Base-by-base conservation (phyloP, 2,797 vertebrate genomes). In the Loriculus beryllinus region DNA sequence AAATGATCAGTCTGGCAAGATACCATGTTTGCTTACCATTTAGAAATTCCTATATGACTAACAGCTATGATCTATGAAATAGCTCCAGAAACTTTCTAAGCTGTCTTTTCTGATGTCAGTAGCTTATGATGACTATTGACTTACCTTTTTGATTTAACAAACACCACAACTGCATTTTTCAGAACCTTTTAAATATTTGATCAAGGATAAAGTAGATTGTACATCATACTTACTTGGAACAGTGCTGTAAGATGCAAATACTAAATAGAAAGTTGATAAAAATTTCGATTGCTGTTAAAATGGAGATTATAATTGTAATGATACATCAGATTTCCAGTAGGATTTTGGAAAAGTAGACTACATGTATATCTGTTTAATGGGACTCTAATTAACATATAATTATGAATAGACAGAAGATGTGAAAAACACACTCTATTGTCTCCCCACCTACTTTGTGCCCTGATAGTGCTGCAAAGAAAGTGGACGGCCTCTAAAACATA, bases 161-260 rank as follows among this genome's bases (percentile, higher is more conserved):
- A 77, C 31, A 74, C 15, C n/a, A 80, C 33, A 90, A 94, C 90
- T 88, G 60, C n/a, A 88, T 94, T 93, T 88, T 96, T 93, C 83
- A 95, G 68, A 84, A 75, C 29, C n/a, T 68, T 82, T 82, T 89
- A 33, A 93, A 93, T 95, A 93, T 94, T 89, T 91, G 60, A 95
- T 95, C 79, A 90, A 85, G 64, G 71, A 80, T 74, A 93, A 95
- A 89, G 70, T 63, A 82, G 71, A 80, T 91, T 82, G 82, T 82
- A 59, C 14, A 80, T 86, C 52, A 71, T 52, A 62, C 42, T 59
- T 72, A 63, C 42, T 56, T 90, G 31, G 18, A 94, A 80, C 28
- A 54, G 33, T 59, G 15, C 26, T 70, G 47, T 60, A 80, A 79
- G 56, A 80, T 2, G 6, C 54, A 92, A 90, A 92, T 47, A 15